Base-by-base conservation (phyloP, 2,888 invertebrate species). In the Dicycla oo region DNA sequence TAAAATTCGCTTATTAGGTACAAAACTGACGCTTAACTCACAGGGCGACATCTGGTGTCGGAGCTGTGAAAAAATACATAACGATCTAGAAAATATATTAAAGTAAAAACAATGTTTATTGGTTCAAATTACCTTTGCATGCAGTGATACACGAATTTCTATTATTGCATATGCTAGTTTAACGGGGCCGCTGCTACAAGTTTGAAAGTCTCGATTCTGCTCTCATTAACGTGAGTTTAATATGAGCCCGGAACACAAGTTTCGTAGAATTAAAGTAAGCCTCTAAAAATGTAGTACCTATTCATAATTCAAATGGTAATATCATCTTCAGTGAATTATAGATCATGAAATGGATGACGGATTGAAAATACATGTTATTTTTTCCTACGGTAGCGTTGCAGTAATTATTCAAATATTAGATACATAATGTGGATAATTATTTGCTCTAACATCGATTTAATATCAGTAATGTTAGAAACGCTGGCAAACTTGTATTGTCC, bases 1-100 rank as follows among this genome's bases (percentile, higher is more conserved):
- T 85, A 66, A 68, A 77, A 78, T 77, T 86, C 78, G 61, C 78
- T 78, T 85, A 85, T 74, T 74, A 86, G 74, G 75, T 82, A 85
- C 73, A 80, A 83, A 86, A 78, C 69, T 66, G 75, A 75, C 71
- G 69, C 38, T 43, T 71, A 56, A 51, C 43, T 56, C n/a, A 65
- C 34, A 49, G 60, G 69, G 58, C 62, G 68, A 69, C 68, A 70
- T 62, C 69, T 74, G n/a, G 70, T 74, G 62, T 58, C 62, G 34
- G 34, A 51, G 43, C 23, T 69, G 64, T 53, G 40, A 53, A 80
- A 23, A 66, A 66, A 47, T 66, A 62, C 40, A 30, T 47, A 34
- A 47, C 38, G 15, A 26, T 54, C 3, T 56, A 58, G 34, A 74
- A 62, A 69, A 69, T n/a, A 61, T 10, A 68, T 47, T 15, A 23